A percentile compares a stretch with the other conserved stretches of the same genome.
Conservation (phyloP, 2,888 invertebrate genomes). For the Ceriagrion tenellum region DNA sequence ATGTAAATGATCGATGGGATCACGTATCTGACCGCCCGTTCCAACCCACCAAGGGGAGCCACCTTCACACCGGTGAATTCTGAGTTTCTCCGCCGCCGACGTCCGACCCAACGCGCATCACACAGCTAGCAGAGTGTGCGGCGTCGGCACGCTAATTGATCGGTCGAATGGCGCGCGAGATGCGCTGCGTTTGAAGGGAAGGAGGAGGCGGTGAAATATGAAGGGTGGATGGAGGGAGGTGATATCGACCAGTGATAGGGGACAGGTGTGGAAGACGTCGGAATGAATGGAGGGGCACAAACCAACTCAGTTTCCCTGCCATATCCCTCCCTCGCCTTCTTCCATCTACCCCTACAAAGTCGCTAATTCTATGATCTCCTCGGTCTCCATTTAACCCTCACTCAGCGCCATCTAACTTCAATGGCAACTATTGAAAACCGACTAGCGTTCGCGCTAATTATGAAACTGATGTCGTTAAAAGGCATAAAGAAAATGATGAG, state of each 20-base stretch:
- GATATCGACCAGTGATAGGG: not conserved
- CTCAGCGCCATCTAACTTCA: too few species aligned
- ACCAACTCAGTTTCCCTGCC: not conserved
- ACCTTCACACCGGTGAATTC: too few species aligned
- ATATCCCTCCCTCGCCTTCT: not conserved
- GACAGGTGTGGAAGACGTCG: not conserved
- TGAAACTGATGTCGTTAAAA: too few species aligned
- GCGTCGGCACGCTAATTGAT: conserved; percentile 1
- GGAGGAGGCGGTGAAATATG: not conserved
- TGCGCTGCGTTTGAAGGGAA: not conserved
- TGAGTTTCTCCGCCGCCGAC: not conserved
- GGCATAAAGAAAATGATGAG: too few species aligned
- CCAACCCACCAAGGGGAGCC: too few species aligned
- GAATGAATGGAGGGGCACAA: not conserved
- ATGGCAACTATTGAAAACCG: too few species aligned
- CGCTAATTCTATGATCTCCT: too few species aligned
- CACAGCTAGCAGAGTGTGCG: not conserved
- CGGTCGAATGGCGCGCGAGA: not conserved
- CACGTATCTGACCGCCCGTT: too few species aligned
- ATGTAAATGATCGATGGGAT: too few species aligned
- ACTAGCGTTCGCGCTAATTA: too few species aligned
- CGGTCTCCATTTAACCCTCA: too few species aligned
- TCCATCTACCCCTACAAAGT: not conserved
- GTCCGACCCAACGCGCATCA: not conserved
- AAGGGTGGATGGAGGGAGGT: not conserved